A percentile compares a stretch with the other conserved stretches of the same genome.
These are phyloP conservation scores for Aplysia californica DNA, from an alignment of 1,140 invertebrate genomes.

Conservation along the genomic window DNA sequence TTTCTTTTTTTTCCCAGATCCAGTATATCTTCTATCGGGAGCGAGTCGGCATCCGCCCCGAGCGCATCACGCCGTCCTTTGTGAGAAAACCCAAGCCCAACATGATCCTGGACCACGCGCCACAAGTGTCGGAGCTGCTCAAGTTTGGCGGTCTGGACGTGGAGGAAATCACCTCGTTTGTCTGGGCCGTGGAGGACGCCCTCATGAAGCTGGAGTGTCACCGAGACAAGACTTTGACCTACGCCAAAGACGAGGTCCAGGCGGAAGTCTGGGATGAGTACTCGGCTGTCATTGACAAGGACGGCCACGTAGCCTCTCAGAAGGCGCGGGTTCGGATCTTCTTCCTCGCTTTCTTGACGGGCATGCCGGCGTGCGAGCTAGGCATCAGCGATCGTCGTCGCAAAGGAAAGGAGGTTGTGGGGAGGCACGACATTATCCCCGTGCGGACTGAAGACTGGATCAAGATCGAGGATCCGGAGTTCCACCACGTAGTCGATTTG, in stretches of 20 bases:
- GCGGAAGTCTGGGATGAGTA: slow-evolving; percentile 97
- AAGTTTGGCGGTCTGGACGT: slow-evolving; percentile 93
- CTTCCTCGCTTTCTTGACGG: slow-evolving; percentile 89
- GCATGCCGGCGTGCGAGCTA: slow-evolving; percentile 89
- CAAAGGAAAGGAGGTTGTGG: slow-evolving; percentile 98
- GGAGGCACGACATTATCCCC: slow-evolving; percentile 98
- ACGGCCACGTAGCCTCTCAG: slow-evolving; percentile 81
- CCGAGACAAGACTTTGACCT: slow-evolving; percentile 77
- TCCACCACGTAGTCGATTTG: slow-evolving; percentile 93
- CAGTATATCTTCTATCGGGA: slow-evolving; percentile 99
- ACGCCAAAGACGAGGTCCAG: slow-evolving; percentile 98
- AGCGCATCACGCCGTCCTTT: slow-evolving; percentile 78
- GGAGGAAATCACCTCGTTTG: slow-evolving; percentile 93
- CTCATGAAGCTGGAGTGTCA: slow-evolving; percentile 59
- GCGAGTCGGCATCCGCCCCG: slow-evolving; percentile 93
- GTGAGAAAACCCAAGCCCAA: slow-evolving; percentile 65
- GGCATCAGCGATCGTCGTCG: slow-evolving; percentile 97
- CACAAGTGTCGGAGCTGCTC: slow-evolving; percentile 93
- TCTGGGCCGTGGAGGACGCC: slow-evolving; percentile 88
- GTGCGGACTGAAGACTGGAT: slow-evolving; percentile 99
- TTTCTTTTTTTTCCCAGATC: slow-evolving; percentile 65
- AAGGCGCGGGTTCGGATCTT: slow-evolving; percentile 95
- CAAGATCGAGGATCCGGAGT: slow-evolving; percentile 91
- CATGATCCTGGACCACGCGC: slow-evolving; percentile 94
- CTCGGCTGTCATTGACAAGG: slow-evolving; percentile 91